Evolutionary conservation across 2,113 vertebrate species (phyloP), one percentile per base, ranked within the genome.

Genomic region (Antigone vipio): DNA sequence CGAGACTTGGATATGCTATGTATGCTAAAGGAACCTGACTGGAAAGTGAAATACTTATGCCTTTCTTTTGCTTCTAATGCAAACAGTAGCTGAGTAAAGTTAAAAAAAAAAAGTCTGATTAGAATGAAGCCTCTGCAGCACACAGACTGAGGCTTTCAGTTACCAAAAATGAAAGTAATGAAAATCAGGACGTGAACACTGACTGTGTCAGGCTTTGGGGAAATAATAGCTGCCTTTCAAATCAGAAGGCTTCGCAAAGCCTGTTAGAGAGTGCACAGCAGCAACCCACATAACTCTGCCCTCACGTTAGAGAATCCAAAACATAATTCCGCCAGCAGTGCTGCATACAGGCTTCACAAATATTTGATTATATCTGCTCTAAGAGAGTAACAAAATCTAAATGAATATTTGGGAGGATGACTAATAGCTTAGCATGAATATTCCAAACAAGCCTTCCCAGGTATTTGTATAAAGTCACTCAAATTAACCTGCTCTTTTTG

Each of bases 161-260:
- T 53, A 71, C 88, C 8, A 21, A 96, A 97, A 97, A 94, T 72
- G 56, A 92, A 96, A 97, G 89, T 87, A 95, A 96, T 92, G 96
- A 96, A 89, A 95, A 95, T 62, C 74, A 88, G 60, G 63, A 96
- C 67, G 12, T 75, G 95, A 95, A 82, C 42, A 50, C 73, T 95
- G 83, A 47, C 34, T 79, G 92, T 56, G 90, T 35, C 91, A 80
- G 73, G 67, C 69, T 96, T 90, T 88, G 67, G 40, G 88, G 76
- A 96, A 93, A 96, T 94, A 96, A 94, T 67, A 82, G 38, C 56
- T 94, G 50, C 83, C 92, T 95, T 97, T 96, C 47, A 94, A 89
- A 97, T 92, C 58, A 90, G 79, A 95, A 26, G 52, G 85, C 91
- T 88, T 45, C 2, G 10, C 85, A 95, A 95, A 96, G 93, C 92